Conservation (phyloP, 2,797 vertebrate genomes). For the Amazona finschi region DNA sequence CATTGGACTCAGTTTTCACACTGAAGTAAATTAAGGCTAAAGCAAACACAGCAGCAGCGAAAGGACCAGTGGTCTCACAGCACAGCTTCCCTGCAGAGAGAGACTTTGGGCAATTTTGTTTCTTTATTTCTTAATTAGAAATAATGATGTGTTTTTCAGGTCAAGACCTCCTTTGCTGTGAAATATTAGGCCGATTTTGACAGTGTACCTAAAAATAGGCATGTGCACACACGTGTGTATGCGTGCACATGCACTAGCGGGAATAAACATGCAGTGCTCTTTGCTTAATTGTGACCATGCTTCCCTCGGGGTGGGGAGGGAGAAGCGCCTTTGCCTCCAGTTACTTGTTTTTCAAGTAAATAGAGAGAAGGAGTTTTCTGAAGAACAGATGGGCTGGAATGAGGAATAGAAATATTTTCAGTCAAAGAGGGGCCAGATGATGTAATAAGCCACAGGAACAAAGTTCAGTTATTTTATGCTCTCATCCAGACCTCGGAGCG, state of each 20-base stretch:
- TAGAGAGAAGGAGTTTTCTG: conserved; percentile 40
- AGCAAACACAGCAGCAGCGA: conserved; percentile 16
- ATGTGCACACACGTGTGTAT: neutral
- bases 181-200: conserved; percentile 20
- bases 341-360: conserved; percentile 53
- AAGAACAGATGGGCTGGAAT: conserved; percentile 62
- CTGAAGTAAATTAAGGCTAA: conserved; percentile 1
- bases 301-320: neutral
- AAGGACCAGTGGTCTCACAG: neutral
- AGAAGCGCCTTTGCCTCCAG: neutral
- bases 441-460: conserved; percentile 67
- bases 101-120: conserved; percentile 12
- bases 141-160: conserved; percentile 24
- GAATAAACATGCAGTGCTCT: neutral
- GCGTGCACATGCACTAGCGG: neutral
- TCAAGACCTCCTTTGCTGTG: conserved; percentile 37
- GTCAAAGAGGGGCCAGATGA: conserved; percentile 39
- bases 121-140: conserved; percentile 55
- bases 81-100: neutral
- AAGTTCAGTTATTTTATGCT: conserved; percentile 62
- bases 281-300: conserved; percentile 24
- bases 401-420: conserved; percentile 67
- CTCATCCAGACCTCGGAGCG: conserved; percentile 39
- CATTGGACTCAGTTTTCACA: neutral
- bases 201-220: conserved; percentile 39